Evolutionary conservation across 2,888 invertebrate species (phyloP).

Genomic region (Dynastes hyllus): DNA sequence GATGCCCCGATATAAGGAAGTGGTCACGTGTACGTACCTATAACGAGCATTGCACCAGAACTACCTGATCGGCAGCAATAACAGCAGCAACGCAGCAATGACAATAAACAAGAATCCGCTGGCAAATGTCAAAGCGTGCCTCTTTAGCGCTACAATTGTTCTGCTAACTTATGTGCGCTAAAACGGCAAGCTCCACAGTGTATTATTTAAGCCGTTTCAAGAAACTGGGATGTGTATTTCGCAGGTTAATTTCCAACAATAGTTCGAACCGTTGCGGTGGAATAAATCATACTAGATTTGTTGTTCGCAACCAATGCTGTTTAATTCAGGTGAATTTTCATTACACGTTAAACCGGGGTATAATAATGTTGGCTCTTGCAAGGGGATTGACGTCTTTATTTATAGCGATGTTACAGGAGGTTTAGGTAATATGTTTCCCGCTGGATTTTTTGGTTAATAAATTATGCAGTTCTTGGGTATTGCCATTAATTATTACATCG

Average conservation of each 20-base stretch:
- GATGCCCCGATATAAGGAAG: slow-evolving; percentile 29
- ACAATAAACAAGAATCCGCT: slow-evolving; percentile 40
- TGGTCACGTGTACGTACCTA: slow-evolving; percentile 15
- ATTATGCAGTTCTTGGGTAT: not conserved
- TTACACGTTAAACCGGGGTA: slow-evolving; percentile 17
- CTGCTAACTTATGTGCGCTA: slow-evolving; percentile 49
- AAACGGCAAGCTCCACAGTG: slow-evolving; percentile 39
- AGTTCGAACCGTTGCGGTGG: slow-evolving; percentile 46
- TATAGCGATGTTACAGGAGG: not conserved
- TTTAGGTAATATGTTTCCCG: slow-evolving; percentile 1
- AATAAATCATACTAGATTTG: slow-evolving; percentile 49
- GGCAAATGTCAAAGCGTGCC: slow-evolving; percentile 45
- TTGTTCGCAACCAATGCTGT: slow-evolving; percentile 41
- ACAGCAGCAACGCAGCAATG: slow-evolving; percentile 26
- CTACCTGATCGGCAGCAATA: slow-evolving; percentile 3
- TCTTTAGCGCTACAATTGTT: slow-evolving; percentile 45
- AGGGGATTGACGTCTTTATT: slow-evolving; percentile 31
- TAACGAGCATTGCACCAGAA: slow-evolving; percentile 7
- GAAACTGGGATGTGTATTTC: slow-evolving; percentile 49
- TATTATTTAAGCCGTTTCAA: slow-evolving; percentile 51
- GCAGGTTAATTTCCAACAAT: slow-evolving; percentile 50
- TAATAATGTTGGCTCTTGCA: slow-evolving; percentile 31
- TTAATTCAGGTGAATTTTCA: slow-evolving; percentile 44
- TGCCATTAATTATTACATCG: no score
- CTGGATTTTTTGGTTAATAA: slow-evolving; percentile 4